These are phyloP conservation scores for Arothron firmamentum DNA, from an alignment of 2,113 vertebrate genomes.

Conservation along the genomic window DNA sequence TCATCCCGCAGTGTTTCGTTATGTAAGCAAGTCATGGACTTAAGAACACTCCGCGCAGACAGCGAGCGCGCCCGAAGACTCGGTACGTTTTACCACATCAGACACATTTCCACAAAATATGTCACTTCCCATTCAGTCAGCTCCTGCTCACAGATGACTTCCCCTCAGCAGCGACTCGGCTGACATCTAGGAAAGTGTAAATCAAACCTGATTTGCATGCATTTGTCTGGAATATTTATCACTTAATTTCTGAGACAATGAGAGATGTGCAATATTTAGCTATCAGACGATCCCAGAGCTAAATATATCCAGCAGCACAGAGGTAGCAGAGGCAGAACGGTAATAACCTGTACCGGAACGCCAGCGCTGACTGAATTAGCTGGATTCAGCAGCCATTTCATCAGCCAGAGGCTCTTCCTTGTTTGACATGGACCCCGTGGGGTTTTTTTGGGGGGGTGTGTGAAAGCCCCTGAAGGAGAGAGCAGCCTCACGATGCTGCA, in stretches of 20 bases:
- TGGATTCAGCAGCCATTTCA: neutral
- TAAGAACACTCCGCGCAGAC: constrained; percentile 7
- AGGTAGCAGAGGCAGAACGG: neutral
- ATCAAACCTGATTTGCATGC: constrained; percentile 2
- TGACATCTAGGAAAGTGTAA: constrained; percentile 11
- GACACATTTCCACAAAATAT: constrained; percentile 30
- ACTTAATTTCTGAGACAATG: neutral
- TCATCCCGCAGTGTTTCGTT: constrained; percentile 18
- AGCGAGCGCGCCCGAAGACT: constrained; percentile 16
- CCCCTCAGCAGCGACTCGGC: constrained; percentile 10
- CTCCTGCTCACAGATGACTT: constrained; percentile 17
- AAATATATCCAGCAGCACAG: neutral
- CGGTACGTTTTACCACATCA: constrained; percentile 24
- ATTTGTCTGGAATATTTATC: neutral
- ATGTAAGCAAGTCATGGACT: constrained; percentile 15
- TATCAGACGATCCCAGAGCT: constrained; percentile 1
- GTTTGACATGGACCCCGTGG: no score
- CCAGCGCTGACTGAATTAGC: constrained; percentile 1
- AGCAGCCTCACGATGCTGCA: no score
- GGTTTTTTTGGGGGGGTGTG: no score
- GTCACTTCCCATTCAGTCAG: constrained; percentile 34
- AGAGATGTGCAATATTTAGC: neutral
- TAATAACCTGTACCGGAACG: neutral
- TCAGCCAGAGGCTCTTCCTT: no score
- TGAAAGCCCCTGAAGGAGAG: no score